Evolutionary conservation across 2,888 invertebrate species (phyloP).

Genomic region (Cyrtodaria siliqua): DNA sequence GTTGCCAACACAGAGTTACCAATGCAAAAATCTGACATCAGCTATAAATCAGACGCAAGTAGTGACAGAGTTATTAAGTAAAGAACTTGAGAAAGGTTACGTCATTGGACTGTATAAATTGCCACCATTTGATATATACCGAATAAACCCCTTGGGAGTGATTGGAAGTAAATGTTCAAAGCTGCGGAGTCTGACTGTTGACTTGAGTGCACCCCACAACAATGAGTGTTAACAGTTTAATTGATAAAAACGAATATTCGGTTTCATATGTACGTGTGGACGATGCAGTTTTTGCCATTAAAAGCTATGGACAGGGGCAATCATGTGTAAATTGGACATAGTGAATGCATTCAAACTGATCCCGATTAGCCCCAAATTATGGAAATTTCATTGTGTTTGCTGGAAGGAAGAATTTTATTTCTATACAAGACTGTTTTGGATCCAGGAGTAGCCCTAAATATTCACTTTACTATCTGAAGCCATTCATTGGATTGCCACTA

Average conservation of each 20-base stretch:
- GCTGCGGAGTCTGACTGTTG: conserved; percentile 55
- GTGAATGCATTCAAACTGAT: conserved; percentile 53
- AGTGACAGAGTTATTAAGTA: conserved; percentile 32
- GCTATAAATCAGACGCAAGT: conserved; percentile 26
- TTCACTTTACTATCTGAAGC: no score
- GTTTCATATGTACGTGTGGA: conserved; percentile 54
- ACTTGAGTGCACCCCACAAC: conserved; percentile 60
- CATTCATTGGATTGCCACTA: no score
- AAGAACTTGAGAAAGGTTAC: conserved; percentile 55
- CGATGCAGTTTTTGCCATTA: conserved; percentile 52
- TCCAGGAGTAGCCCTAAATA: no score
- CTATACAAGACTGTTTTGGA: neutral
- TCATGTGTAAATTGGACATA: conserved; percentile 49
- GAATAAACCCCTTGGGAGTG: conserved; percentile 51
- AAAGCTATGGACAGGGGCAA: conserved; percentile 19
- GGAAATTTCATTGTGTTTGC: conserved; percentile 44
- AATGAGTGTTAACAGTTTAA: conserved; percentile 55
- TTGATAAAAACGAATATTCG: conserved; percentile 48
- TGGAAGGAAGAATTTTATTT: conserved; percentile 42
- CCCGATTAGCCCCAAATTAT: conserved; percentile 32
- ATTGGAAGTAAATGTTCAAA: conserved; percentile 50
- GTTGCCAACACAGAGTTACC: neutral
- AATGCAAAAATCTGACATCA: conserved; percentile 48
- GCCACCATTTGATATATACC: conserved; percentile 37
- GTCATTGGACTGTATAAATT: conserved; percentile 43